Percentiles rank a stretch among this genome's conserved stretches.
Evolutionary conservation across 1,140 invertebrate species (phyloP).

Genomic region (Orussus abietinus): DNA sequence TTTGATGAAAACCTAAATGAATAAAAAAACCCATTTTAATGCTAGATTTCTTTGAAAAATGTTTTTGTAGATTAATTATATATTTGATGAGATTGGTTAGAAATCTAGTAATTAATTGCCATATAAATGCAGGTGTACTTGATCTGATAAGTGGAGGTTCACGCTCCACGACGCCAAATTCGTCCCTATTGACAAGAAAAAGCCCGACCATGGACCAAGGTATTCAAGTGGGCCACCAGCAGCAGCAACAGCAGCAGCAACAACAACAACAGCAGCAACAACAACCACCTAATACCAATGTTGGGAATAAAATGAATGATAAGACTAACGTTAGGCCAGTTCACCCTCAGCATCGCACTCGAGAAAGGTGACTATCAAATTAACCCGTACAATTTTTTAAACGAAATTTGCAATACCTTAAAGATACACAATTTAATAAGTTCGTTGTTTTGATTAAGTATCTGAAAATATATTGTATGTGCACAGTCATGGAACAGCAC

Average conservation of each 20-base stretch:
- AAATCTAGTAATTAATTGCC: too few species aligned
- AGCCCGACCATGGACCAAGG: slow-evolving; percentile 81
- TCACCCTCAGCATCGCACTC: slow-evolving; percentile 41
- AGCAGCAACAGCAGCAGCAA: slow-evolving; percentile 44
- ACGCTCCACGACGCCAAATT: slow-evolving; percentile 72
- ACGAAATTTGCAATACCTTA: too few species aligned
- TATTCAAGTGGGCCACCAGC: slow-evolving; percentile 62
- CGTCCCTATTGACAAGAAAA: slow-evolving; percentile 63
- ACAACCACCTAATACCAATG: slow-evolving; percentile 26
- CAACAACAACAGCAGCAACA: slow-evolving; percentile 40
- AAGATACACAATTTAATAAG: neutral
- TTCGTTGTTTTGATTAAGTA: neutral
- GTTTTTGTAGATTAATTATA: too few species aligned
- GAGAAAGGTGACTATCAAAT: slow-evolving; percentile 45
- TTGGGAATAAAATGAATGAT: slow-evolving; percentile 43
- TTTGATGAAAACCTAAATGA: too few species aligned
- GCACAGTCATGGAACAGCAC: slow-evolving; percentile 35
- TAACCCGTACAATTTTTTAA: neutral
- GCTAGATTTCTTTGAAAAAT: too few species aligned
- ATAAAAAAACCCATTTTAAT: too few species aligned
- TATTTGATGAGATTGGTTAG: too few species aligned
- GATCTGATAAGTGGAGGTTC: slow-evolving; percentile 73
- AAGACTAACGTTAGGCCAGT: slow-evolving; percentile 43
- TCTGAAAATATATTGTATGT: neutral
- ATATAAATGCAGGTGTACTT: slow-evolving; percentile 55